Base-by-base conservation (phyloP, 2,113 vertebrate genomes). In the Gallinago media region DNA sequence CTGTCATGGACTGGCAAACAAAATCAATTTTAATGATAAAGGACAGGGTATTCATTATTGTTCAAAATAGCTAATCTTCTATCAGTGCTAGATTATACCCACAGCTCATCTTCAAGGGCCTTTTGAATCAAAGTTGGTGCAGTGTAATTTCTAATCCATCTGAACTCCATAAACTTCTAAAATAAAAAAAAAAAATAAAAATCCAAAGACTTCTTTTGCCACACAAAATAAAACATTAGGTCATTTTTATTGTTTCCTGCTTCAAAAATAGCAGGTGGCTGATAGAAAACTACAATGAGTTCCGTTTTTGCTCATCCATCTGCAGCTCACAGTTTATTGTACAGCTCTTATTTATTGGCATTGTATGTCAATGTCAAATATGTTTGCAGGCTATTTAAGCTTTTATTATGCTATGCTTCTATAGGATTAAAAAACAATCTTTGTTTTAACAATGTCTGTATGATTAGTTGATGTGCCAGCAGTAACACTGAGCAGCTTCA, bases 341-440 rank as follows among this genome's bases (percentile, higher is more conserved):
- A 68, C 21, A 61, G 54, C 16, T 87, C 29, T 97, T 96, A 89
- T 90, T 92, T 94, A 92, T 81, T 96, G 88, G 50, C 55, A 79
- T 92, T 91, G 89, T 90, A 91, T 52, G 75, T 95, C 94, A 96
- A 71, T 88, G 84, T 88, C 75, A 96, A 94, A 87, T 80, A 90
- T 88, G 58, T 88, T 94, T 93, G 29, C 92, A 88, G 94, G 93
- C 67, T 94, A 81, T 92, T 95, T 89, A 93, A 85, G 52, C 47
- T 97, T 97, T 97, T 96, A 96, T 97, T 97, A 94, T 78, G 63
- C 63, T 32, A 79, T 85, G 49, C 40, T 96, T 97, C 92, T 85
- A 93, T 94, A 88, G 52, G 92, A 92, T 94, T 96, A 82, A 85
- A 92, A 90, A 95, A 86, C 84, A 97, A 91, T 92, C n/a, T 97